Evolutionary conservation across 1,140 invertebrate genomes (phyloP).

Genomic region (Drosophila repletoides): DNA sequence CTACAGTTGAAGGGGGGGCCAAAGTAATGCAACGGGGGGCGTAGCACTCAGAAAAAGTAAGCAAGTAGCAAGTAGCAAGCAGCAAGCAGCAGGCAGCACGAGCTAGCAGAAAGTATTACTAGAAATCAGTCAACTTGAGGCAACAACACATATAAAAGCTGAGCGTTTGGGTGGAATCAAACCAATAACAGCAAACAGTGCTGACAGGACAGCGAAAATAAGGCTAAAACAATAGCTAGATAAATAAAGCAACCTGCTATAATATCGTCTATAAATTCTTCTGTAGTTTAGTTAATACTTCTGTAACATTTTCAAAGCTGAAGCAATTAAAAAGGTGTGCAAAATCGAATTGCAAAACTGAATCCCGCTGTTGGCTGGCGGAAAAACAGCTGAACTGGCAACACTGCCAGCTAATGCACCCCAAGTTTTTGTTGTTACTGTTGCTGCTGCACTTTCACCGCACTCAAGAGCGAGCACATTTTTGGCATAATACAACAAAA

Average conservation of each 20-base stretch:
- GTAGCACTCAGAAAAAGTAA: slow-evolving; percentile 36
- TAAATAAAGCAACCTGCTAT: too few relatives aligned
- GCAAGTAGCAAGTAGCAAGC: slow-evolving; percentile 28
- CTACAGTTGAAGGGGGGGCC: slow-evolving; percentile 34
- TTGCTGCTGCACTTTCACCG: slow-evolving; percentile 31
- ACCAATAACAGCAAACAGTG: background rate
- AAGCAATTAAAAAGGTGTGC: too few relatives aligned
- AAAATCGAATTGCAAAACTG: too few relatives aligned
- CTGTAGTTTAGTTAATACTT: too few relatives aligned
- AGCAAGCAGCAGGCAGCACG: too few relatives aligned
- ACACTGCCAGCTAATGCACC: slow-evolving; percentile 27
- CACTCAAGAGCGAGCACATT: slow-evolving; percentile 56
- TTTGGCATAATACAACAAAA: slow-evolving; percentile 79
- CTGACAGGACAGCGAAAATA: too few relatives aligned
- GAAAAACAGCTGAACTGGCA: too few relatives aligned
- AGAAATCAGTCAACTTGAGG: slow-evolving; percentile 60
- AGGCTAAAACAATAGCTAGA: too few relatives aligned
- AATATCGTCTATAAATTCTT: too few relatives aligned
- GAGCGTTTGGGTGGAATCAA: slow-evolving; percentile 64
- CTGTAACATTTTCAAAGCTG: too few relatives aligned
- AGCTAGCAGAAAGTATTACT: slow-evolving; percentile 46
- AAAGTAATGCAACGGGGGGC: slow-evolving; percentile 39
- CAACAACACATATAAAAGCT: slow-evolving; percentile 73
- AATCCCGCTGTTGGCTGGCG: too few relatives aligned
- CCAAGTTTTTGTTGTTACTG: background rate